Evolutionary conservation across 2,113 vertebrate genomes (phyloP).

Genomic region (Lepus europaeus): DNA sequence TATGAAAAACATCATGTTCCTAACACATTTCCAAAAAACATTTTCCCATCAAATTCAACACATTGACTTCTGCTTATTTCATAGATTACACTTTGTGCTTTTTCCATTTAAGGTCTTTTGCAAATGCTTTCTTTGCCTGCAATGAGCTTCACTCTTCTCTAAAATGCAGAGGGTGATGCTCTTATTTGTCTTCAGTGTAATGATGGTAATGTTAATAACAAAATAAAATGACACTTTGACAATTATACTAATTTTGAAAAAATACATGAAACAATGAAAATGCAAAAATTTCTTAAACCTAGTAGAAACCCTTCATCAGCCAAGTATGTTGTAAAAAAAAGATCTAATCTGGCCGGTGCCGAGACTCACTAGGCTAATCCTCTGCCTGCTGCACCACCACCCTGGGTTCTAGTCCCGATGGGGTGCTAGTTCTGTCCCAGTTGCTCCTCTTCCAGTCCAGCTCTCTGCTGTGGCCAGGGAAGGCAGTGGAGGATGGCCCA

Average conservation of each 20-base stretch:
- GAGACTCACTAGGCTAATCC: no score
- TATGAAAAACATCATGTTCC: not conserved
- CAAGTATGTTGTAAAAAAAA: not conserved
- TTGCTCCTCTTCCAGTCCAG: no score
- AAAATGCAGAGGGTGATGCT: not conserved
- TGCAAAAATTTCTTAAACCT: not conserved
- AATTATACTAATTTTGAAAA: constrained; percentile 43
- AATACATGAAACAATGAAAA: constrained; percentile 20
- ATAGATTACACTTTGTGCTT: not conserved
- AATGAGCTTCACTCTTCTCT: not conserved
- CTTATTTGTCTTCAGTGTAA: not conserved
- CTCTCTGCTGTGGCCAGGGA: no score
- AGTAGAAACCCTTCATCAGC: not conserved
- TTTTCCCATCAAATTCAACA: not conserved
- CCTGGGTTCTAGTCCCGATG: no score
- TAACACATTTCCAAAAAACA: not conserved
- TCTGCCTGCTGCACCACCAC: no score
- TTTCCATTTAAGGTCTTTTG: not conserved
- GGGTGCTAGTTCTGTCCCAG: no score
- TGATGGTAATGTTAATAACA: not conserved
- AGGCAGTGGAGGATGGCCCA: no score
- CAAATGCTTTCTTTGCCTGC: not conserved
- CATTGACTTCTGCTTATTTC: constrained; percentile 28
- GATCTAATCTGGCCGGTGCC: not conserved
- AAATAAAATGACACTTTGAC: constrained; percentile 10